These are phyloP conservation scores for Drosophila rellima DNA, from an alignment of 2,888 invertebrate genomes.

Conservation along the genomic window DNA sequence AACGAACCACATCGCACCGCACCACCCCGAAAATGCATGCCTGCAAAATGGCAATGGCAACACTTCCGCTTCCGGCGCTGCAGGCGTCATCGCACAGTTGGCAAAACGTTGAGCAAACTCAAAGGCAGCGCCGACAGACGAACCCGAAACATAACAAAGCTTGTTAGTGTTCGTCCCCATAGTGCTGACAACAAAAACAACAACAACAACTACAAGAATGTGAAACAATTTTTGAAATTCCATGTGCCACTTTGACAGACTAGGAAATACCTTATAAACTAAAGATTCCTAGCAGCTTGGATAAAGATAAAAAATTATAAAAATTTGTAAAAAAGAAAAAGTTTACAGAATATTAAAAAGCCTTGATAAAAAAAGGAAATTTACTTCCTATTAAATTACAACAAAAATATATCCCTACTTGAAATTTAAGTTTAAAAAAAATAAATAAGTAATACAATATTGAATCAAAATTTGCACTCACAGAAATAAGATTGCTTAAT, in stretches of 20 bases:
- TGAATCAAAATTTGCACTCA: too few relatives aligned
- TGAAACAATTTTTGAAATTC: slow-evolving; percentile 31
- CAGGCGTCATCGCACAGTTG: slow-evolving; percentile 73
- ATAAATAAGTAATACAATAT: too few relatives aligned
- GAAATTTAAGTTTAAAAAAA: too few relatives aligned
- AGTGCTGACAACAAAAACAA: slow-evolving; percentile 53
- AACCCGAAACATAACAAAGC: slow-evolving; percentile 71
- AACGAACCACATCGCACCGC: slow-evolving; percentile 22
- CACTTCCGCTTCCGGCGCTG: slow-evolving; percentile 79
- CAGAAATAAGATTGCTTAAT: too few relatives aligned
- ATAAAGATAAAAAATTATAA: background rate
- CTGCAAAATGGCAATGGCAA: slow-evolving; percentile 80
- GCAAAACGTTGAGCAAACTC: slow-evolving; percentile 77
- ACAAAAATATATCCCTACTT: too few relatives aligned
- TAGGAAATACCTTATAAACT: background rate
- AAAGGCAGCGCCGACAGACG: slow-evolving; percentile 55
- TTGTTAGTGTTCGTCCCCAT: slow-evolving; percentile 70
- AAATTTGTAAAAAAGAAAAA: too few relatives aligned
- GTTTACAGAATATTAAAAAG: too few relatives aligned
- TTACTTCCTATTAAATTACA: too few relatives aligned
- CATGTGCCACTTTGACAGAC: background rate
- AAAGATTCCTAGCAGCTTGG: background rate
- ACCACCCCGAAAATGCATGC: slow-evolving; percentile 65
- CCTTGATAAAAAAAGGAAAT: too few relatives aligned
- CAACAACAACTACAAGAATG: slow-evolving; percentile 6